Evolutionary conservation across 2,113 vertebrate genomes (phyloP).

Genomic region (Oryzias curvinotus): DNA sequence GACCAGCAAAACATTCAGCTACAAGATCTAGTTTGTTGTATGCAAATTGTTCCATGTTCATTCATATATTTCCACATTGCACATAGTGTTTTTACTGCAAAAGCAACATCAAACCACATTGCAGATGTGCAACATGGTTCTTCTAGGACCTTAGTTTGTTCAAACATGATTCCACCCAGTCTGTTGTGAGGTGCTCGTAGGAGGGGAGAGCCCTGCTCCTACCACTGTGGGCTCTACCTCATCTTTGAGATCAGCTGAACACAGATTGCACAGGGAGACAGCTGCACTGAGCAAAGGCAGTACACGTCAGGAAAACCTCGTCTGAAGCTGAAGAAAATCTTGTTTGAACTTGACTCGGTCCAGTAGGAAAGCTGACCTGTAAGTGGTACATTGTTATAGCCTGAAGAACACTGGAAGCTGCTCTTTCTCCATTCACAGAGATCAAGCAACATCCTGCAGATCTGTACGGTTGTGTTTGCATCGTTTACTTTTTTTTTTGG

Average conservation of each 20-base stretch:
- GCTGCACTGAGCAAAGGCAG: conserved; percentile 59
- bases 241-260: conserved; percentile 61
- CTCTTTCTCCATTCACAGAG: conserved; percentile 50
- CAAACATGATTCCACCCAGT: conserved; percentile 55
- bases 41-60: conserved; percentile 74
- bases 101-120: conserved; percentile 74
- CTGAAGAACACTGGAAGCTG: conserved; percentile 46
- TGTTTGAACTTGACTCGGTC: conserved; percentile 37
- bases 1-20: conserved; percentile 84
- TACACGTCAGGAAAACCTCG: conserved; percentile 46
- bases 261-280: conserved; percentile 54
- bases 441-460: conserved; percentile 65
- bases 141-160: conserved; percentile 42
- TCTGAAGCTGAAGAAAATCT: conserved; percentile 29
- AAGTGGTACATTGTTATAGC: conserved; percentile 50
- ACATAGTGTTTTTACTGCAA: conserved; percentile 72
- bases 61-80: conserved; percentile 72
- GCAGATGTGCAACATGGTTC: conserved; percentile 66
- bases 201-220: conserved; percentile 44
- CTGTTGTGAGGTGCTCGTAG: conserved; percentile 38
- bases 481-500: conserved; percentile 60
- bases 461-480: conserved; percentile 65
- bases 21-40: conserved; percentile 79
- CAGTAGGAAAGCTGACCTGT: conserved; percentile 31
- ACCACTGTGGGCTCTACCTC: conserved; percentile 47